Evolutionary conservation across 2,888 invertebrate species (phyloP), one percentile per base, ranked within the genome.

Genomic region (Brenthis hecate): DNA sequence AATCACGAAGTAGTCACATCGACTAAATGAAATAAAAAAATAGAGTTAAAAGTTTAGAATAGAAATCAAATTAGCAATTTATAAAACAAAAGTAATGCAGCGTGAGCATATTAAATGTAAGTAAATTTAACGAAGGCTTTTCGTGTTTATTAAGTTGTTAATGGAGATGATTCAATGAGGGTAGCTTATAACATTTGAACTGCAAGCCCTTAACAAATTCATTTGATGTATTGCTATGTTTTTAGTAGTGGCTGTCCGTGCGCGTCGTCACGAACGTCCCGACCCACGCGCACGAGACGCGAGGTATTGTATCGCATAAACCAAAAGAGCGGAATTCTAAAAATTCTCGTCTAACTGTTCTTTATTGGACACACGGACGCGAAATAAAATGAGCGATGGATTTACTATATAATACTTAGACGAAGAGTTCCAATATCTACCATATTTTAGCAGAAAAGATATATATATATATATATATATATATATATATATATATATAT

Each of bases 331-430:
- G 85, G 87, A 88, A 90, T 89, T 84, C 81, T 68, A 83, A 86
- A 87, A 85, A 88, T 87, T 81, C 70, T 81, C 75, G 77, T 80
- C 73, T 90, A 89, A 89, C 91, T 88, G 91, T 89, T 81, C 75
- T 76, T 70, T 67, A 54, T 66, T 66, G 58, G 67, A 62, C 66
- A 56, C 23, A 64, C 66, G 69, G 70, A 70, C 70, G 66, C 69
- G 63, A 72, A 67, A 65, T 64, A 58, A 69, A 66, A 69, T 72
- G n/a, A 13, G 65, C 66, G 50, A 65, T 66, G 69, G 65, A 69
- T 53, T 63, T 65, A 67, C 55, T 48, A 11, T 43, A 28, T 50
- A 62, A 65, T 61, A 56, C 50, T 68, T 64, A 64, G 58, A 60
- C 36, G 50, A 13, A 50, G 16, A 60, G 55, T 55, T 61, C 48